Percentiles rank a stretch among this genome's conserved stretches.
Conservation (phyloP, 2,113 vertebrate genomes). For the Oncorhynchus masou region DNA sequence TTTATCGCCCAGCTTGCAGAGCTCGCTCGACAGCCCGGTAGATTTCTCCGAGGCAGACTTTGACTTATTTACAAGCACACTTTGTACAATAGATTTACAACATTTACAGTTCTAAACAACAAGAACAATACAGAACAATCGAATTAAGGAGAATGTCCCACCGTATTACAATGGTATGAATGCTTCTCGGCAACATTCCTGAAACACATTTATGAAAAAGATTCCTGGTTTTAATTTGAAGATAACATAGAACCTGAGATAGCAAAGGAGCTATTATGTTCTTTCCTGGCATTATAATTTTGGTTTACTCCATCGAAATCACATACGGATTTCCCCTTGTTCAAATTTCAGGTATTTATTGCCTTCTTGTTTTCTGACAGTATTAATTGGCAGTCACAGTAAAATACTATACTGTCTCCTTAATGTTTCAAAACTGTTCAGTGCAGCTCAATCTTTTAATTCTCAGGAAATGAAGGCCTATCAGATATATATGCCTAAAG, state of each 20-base stretch:
- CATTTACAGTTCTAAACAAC: slow-evolving; percentile 81
- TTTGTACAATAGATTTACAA: slow-evolving; percentile 88
- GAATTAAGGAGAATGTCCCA: slow-evolving; percentile 24
- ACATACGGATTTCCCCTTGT: slow-evolving; percentile 53
- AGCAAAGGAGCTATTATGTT: slow-evolving; percentile 28
- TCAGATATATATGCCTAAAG: slow-evolving; percentile 24
- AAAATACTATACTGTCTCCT: slow-evolving; percentile 54
- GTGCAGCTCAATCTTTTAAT: slow-evolving; percentile 76
- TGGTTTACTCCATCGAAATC: slow-evolving; percentile 48
- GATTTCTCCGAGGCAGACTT: slow-evolving; percentile 91
- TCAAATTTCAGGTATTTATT: slow-evolving; percentile 74
- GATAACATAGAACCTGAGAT: slow-evolving; percentile 16
- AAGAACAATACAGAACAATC: slow-evolving; percentile 45
- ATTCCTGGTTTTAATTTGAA: slow-evolving; percentile 33
- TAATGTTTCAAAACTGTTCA: slow-evolving; percentile 46
- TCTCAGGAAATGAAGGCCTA: slow-evolving; percentile 76
- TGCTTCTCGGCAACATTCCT: slow-evolving; percentile 68
- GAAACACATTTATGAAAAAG: slow-evolving; percentile 37
- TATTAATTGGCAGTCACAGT: slow-evolving; percentile 15
- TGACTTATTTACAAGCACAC: slow-evolving; percentile 89
- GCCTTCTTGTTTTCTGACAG: slow-evolving; percentile 30
- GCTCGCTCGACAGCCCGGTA: slow-evolving; percentile 82
- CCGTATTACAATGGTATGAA: slow-evolving; percentile 23
- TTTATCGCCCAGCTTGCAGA: slow-evolving; percentile 76
- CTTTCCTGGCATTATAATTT: slow-evolving; percentile 29